These are phyloP conservation scores for Chrysopilus asiliformis DNA, from an alignment of 2,888 invertebrate genomes.

Conservation along the genomic window DNA sequence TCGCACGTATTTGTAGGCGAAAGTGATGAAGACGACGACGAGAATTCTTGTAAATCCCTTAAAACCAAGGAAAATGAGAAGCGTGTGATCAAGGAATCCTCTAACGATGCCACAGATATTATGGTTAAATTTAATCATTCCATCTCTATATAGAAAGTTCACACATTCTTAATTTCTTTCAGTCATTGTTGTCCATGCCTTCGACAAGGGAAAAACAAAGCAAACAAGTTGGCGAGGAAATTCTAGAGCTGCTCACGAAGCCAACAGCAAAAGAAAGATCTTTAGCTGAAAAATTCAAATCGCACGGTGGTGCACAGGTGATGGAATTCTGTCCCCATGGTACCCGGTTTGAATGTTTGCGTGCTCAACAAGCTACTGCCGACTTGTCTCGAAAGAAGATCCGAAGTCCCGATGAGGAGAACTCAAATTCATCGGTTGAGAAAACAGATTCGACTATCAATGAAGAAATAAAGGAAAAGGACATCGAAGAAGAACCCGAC, in stretches of 20 bases:
- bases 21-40: constrained; percentile 23
- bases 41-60: constrained; percentile 18
- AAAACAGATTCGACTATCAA: constrained; percentile 16
- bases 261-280: constrained; percentile 94
- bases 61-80: constrained; percentile 19
- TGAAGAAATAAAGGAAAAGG: constrained; percentile 21
- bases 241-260: constrained; percentile 81
- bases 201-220: constrained; percentile 91
- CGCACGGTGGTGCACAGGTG: constrained; percentile 85
- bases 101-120: constrained; percentile 45
- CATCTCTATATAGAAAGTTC: neutral
- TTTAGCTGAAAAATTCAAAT: constrained; percentile 88
- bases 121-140: constrained; percentile 38
- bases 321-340: constrained; percentile 97
- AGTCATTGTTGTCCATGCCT: constrained; percentile 41
- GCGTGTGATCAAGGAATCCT: constrained; percentile 21
- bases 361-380: constrained; percentile 37
- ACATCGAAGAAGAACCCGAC: constrained; percentile 24
- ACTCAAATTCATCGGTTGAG: constrained; percentile 8
- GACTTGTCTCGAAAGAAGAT: constrained; percentile 22
- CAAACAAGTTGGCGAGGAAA: constrained; percentile 92
- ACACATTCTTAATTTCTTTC: neutral
- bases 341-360: constrained; percentile 75
- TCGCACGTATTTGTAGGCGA: constrained; percentile 24
- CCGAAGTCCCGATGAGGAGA: constrained; percentile 14